Evolutionary conservation across 2,113 vertebrate genomes (phyloP), one percentile per base, ranked within the genome.

Genomic region (Piaya cayana): DNA sequence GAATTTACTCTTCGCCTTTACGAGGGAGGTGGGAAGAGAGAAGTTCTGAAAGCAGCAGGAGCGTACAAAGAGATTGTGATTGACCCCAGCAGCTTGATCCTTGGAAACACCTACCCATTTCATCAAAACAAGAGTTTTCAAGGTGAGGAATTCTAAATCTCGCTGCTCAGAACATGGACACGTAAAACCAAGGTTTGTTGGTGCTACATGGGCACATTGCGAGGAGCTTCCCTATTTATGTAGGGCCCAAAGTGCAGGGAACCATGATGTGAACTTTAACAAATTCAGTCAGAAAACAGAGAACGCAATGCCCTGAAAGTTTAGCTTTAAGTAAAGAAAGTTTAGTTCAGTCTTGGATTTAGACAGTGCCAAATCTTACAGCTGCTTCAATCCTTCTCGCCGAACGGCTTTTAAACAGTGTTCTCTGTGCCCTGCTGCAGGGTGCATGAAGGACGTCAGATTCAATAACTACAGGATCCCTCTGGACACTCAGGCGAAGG

Each of bases 361-460:
- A 34, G 42, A 58, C 74, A 49, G 34, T 83, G 39, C 49, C 53
- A 69, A 39, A 64, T 84, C 36, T 70, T 90, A 82, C 55, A 77
- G 60, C 45, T 96, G 50, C 88, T 92, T 96, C 37, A 64, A 32
- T 94, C 14, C 13, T 70, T 91, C 56, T 86, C 83, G 71, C 56
- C 74, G 75, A 82, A 88, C 60, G 36, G 15, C 39, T 70, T 94
- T 93, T 85, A 47, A 94, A 86, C 59, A 30, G 59, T 19, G 53
- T 36, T 93, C 71, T 94, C 52, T 95, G 53, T 94, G 37, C 89
- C 58, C 93, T 95, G 69, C 84, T 80, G 39, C 97, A 99, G 99
- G 99, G 62, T 99, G 98, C 68, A 98, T 99, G 98, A 98, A 98
- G 81, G 98, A 99, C 81, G 91, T 98, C 88, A 98, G 98, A 78